Conservation (phyloP, 1,140 invertebrate genomes). For the Galleria mellonella region DNA sequence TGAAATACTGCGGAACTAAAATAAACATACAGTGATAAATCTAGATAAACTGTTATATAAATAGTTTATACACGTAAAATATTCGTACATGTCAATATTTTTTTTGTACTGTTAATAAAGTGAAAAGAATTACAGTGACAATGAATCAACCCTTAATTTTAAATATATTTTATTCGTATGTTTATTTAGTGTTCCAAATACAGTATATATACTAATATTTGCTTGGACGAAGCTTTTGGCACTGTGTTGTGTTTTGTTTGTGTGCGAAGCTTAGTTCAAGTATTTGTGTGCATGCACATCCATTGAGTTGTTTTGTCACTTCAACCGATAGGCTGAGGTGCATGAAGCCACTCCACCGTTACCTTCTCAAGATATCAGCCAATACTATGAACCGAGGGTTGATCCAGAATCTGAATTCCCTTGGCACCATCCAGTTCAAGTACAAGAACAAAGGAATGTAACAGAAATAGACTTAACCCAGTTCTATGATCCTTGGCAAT, state of each 20-base stretch:
- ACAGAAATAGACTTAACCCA: constrained; percentile 57
- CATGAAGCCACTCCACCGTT: constrained; percentile 32
- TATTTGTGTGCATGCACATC: constrained; percentile 47
- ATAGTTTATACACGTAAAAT: too few species aligned
- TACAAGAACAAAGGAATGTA: constrained; percentile 19
- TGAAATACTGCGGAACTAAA: constrained; percentile 38
- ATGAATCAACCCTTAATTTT: too few species aligned
- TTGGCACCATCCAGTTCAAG: constrained; percentile 59
- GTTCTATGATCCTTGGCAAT: constrained; percentile 77
- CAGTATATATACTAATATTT: constrained; percentile 36
- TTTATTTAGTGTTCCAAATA: constrained; percentile 40
- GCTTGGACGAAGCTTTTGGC: constrained; percentile 58
- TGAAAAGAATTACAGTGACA: too few species aligned
- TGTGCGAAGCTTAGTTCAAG: constrained; percentile 62
- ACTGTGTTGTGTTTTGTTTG: constrained; percentile 22
- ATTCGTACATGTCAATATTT: too few species aligned
- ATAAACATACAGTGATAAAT: constrained; percentile 45
- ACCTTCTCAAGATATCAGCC: constrained; percentile 30
- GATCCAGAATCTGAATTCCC: constrained; percentile 64
- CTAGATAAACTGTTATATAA: not conserved
- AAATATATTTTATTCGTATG: constrained; percentile 28
- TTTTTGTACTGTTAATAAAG: too few species aligned
- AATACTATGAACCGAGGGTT: constrained; percentile 42
- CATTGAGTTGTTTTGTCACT: constrained; percentile 55
- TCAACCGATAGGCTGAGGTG: constrained; percentile 58